Percentiles rank a stretch among this genome's conserved stretches.
Evolutionary conservation across 1,140 invertebrate species (phyloP).

Genomic region (Bombyx mori): DNA sequence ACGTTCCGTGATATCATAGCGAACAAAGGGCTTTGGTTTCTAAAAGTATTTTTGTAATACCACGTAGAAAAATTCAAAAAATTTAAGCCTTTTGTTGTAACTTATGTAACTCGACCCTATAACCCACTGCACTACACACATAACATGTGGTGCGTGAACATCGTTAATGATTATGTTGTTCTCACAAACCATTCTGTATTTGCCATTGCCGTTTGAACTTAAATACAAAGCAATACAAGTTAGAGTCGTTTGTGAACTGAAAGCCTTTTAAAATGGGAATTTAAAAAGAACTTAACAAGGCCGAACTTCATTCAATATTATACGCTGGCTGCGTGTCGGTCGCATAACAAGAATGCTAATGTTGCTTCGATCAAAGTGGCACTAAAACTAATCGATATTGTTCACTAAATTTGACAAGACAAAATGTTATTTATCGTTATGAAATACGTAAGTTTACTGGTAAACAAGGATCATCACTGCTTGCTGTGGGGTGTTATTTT

Average conservation of each 20-base stretch:
- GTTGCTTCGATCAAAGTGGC: neutral
- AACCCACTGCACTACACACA: constrained; percentile 19
- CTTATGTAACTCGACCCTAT: constrained; percentile 27
- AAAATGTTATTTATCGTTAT: too few relatives aligned
- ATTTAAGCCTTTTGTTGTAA: neutral
- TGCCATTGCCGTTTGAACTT: constrained; percentile 7
- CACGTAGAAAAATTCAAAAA: too few relatives aligned
- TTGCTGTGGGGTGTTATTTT: too few relatives aligned
- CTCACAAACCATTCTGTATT: constrained; percentile 7
- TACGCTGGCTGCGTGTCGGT: constrained; percentile 18
- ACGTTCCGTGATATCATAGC: too few relatives aligned
- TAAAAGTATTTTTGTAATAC: too few relatives aligned
- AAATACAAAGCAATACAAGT: constrained; percentile 16
- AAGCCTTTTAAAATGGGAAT: constrained; percentile 8
- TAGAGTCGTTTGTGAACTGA: constrained; percentile 13
- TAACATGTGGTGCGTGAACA: constrained; percentile 54
- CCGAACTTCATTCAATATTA: constrained; percentile 21
- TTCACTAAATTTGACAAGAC: too few relatives aligned
- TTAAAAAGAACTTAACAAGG: constrained; percentile 15
- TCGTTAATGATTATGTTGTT: constrained; percentile 37
- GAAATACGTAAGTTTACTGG: too few relatives aligned
- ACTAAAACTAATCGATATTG: neutral
- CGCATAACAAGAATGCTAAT: constrained; percentile 15
- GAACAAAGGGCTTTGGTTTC: too few relatives aligned
- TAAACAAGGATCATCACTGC: too few relatives aligned